Conservation (phyloP, 2,113 vertebrate genomes). For the Protobothrops mucrosquamatus region DNA sequence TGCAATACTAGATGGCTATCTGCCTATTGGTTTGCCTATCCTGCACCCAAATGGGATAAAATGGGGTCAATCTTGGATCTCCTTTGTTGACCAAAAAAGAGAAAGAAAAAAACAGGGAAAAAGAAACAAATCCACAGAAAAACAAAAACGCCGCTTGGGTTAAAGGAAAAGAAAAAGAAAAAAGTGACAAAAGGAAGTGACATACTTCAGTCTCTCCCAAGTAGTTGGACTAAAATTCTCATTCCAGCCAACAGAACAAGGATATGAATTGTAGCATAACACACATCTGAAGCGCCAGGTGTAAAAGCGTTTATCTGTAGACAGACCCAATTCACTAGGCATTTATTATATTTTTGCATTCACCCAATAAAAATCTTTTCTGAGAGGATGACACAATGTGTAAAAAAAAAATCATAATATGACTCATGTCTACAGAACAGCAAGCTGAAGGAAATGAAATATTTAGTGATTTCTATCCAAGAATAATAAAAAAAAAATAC, state of each 20-base stretch:
- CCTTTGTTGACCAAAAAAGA: neutral
- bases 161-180: neutral
- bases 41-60: neutral
- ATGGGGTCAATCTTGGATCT: neutral
- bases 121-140: neutral
- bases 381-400: neutral
- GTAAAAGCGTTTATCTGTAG: neutral
- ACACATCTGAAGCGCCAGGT: neutral
- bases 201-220: neutral
- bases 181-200: neutral
- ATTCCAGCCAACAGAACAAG: neutral
- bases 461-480: neutral
- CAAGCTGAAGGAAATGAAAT: neutral
- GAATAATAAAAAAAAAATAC: neutral
- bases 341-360: neutral
- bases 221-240: neutral
- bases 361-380: neutral
- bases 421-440: neutral
- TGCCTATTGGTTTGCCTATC: neutral
- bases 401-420: too few relatives aligned
- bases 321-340: neutral
- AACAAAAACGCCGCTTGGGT: accelerated
- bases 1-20: neutral
- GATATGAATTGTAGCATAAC: neutral
- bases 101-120: neutral